Percentiles rank a stretch among this genome's conserved stretches.
Conservation (phyloP, 2,113 vertebrate genomes). For the Alces alces region DNA sequence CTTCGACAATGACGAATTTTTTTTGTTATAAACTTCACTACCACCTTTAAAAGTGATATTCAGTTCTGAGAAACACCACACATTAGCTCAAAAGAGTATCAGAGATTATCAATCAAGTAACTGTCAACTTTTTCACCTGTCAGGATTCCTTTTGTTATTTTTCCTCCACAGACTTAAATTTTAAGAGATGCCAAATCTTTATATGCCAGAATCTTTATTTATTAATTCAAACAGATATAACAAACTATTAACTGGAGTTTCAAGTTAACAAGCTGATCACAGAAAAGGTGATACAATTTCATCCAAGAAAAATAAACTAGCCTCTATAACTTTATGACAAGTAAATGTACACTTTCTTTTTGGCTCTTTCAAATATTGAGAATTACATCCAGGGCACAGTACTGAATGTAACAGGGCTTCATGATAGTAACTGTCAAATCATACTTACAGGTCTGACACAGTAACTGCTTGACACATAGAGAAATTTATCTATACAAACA, state of each 20-base stretch:
- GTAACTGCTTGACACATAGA: neutral
- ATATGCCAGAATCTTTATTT: neutral
- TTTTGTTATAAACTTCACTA: neutral
- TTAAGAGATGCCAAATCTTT: neutral
- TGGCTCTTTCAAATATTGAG: neutral
- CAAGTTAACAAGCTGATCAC: constrained; percentile 9
- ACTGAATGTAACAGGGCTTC: neutral
- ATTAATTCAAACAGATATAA: constrained; percentile 8
- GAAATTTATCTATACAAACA: neutral
- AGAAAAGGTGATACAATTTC: neutral
- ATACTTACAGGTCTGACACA: neutral
- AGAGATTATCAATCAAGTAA: neutral
- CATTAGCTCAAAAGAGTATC: neutral
- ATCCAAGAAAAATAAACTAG: neutral
- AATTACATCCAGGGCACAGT: neutral
- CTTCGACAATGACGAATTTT: neutral
- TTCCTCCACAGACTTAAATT: neutral
- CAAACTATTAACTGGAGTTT: neutral
- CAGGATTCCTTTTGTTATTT: constrained; percentile 18
- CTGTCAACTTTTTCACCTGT: neutral
- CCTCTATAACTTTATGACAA: neutral
- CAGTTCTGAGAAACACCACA: neutral
- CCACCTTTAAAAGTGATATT: neutral
- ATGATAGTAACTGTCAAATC: neutral
- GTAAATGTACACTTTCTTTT: neutral